Evolutionary conservation across 2,888 invertebrate species (phyloP), one percentile per base, ranked within the genome.

Genomic region (Taphrorychus bicolor): DNA sequence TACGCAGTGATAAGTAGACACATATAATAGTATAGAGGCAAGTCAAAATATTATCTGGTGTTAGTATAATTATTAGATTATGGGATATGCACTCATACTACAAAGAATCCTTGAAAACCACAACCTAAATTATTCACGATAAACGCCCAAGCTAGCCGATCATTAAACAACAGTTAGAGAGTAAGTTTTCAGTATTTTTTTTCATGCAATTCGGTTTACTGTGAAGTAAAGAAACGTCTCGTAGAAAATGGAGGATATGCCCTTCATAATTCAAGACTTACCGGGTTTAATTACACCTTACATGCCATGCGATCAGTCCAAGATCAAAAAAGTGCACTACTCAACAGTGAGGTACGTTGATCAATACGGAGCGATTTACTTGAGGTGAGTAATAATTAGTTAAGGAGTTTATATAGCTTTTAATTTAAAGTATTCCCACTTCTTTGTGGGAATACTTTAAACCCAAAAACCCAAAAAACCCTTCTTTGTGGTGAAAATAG

Each of bases 231-330:
- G 16, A 17, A 17, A 2, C 14, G 48, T 48, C 9, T 48, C 9
- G 59, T 65, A 54, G 59, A 65, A 7, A 24, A 48, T 45, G 18
- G 60, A 59, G 18, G 54, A 59, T 11, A 24, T 19, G 5, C 21
- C 24, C 7, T 22, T 19, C 19, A 40, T 60, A 0, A 66, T 66
- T n/a, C 59, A 32, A n/a, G 49, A 60, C 16, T 32, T 66, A 5
- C 22, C 21, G 16, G 17, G 24, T 17, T 53, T 66, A 45, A 59
- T 66, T 9, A 52, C 53, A 3, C 40, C 54, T n/a, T 48, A 59
- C 32, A 23, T 66, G 19, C 53, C 56, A 3, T 60, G 56, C n/a
- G 66, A 66, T 19, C 59, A 66, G 22, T 66, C 66, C 0, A 53
- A 24, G 32, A 60, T 66, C 9, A 18, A 56, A 17, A 18, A 42